Evolutionary conservation across 2,888 invertebrate species (phyloP).

Genomic region (Epinotia ramella): DNA sequence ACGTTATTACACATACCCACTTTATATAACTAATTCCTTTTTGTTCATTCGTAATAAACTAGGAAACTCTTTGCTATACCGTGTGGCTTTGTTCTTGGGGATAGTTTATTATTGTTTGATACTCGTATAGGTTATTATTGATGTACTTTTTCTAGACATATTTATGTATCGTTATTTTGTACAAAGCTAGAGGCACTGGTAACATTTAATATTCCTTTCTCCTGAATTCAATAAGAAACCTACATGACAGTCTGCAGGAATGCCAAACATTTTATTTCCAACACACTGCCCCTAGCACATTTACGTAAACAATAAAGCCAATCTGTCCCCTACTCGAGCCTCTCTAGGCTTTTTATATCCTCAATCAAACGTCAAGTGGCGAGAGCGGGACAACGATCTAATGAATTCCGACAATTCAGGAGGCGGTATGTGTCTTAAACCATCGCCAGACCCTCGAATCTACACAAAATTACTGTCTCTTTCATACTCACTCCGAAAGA

Average conservation of each 20-base stretch:
- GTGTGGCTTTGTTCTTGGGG: too few species aligned
- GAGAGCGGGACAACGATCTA: constrained; percentile 78
- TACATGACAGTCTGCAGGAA: background rate
- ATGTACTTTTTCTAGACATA: too few species aligned
- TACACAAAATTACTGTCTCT: background rate
- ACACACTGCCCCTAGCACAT: constrained; percentile 50
- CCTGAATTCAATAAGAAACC: background rate
- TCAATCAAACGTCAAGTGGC: constrained; percentile 80
- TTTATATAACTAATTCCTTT: too few species aligned
- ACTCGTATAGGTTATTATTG: too few species aligned
- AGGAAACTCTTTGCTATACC: too few species aligned
- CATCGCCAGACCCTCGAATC: constrained; percentile 5
- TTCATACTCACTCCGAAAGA: background rate
- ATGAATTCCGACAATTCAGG: constrained; percentile 67
- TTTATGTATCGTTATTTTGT: too few species aligned
- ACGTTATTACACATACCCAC: too few species aligned
- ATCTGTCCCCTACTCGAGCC: constrained; percentile 68
- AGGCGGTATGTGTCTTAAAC: constrained; percentile 30
- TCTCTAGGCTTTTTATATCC: constrained; percentile 79
- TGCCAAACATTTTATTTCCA: constrained; percentile 28
- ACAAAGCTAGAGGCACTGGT: background rate
- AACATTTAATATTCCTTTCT: background rate
- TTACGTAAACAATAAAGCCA: constrained; percentile 67
- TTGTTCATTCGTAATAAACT: too few species aligned
- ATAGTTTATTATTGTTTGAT: too few species aligned